Evolutionary conservation across 2,113 vertebrate species (phyloP).

Genomic region (Vidua macroura): DNA sequence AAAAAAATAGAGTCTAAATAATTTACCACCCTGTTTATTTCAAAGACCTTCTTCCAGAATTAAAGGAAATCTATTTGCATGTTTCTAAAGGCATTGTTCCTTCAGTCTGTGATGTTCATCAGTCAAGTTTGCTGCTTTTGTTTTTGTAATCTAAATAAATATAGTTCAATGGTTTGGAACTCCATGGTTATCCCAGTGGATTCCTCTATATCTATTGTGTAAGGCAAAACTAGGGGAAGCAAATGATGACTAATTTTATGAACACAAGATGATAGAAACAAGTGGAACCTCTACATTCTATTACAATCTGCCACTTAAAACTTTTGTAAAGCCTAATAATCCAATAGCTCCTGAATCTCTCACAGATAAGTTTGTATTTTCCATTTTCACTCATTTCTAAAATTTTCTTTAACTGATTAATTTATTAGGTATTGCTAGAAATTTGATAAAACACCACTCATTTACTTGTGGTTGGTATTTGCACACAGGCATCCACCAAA

Average conservation of each 20-base stretch:
- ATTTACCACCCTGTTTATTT: conserved; percentile 61
- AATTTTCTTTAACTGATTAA: neutral
- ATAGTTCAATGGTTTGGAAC: conserved; percentile 44
- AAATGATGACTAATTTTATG: conserved; percentile 54
- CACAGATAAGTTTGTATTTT: neutral
- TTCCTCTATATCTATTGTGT: conserved; percentile 50
- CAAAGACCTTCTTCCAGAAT: conserved; percentile 57
- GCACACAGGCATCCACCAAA: neutral
- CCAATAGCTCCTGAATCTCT: neutral
- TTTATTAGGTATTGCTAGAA: neutral
- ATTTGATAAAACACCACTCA: neutral
- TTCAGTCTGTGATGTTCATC: conserved; percentile 62
- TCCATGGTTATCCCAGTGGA: conserved; percentile 25
- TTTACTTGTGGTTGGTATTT: neutral
- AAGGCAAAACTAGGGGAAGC: conserved; percentile 30
- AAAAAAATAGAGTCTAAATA: conserved; percentile 64
- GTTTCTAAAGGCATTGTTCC: conserved; percentile 64
- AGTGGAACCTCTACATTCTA: neutral
- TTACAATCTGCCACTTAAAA: neutral
- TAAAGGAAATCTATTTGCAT: conserved; percentile 68
- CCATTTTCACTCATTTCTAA: neutral
- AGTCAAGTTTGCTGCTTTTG: conserved; percentile 40
- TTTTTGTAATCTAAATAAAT: conserved; percentile 60
- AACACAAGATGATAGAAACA: neutral
- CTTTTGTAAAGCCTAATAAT: neutral